phyloP scores from a whole-genome alignment of 2,888 invertebrate genomes.

The Cephus pulcher region DNA sequence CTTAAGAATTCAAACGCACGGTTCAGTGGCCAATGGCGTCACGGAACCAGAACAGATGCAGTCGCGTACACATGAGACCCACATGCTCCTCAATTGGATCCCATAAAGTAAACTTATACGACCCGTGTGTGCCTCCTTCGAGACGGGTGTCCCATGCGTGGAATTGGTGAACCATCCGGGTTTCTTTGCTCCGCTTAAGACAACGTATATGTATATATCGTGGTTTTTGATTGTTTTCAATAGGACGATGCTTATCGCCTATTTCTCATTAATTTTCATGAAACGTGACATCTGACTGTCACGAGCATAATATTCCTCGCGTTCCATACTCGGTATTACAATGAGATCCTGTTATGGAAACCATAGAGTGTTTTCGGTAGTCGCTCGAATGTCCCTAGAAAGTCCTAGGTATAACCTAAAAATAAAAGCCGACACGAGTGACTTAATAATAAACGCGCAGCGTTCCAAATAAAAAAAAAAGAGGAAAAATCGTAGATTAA shows the following conservation, averaged over 20 bases:
- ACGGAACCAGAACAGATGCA: slow-evolving; percentile 28
- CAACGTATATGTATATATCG: slow-evolving; percentile 9
- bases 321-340: neutral
- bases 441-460: neutral
- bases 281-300: neutral
- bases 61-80: slow-evolving; percentile 13
- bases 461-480: neutral
- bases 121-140: neutral
- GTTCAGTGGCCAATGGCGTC: slow-evolving; percentile 15
- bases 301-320: neutral
- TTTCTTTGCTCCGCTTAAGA: slow-evolving; percentile 9
- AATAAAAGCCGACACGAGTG: neutral
- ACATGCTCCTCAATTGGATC: slow-evolving; percentile 21
- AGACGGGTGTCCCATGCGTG: neutral
- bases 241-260: neutral
- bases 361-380: neutral
- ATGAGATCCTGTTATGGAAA: neutral
- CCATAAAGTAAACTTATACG: slow-evolving; percentile 17
- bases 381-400: neutral
- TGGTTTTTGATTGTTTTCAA: slow-evolving; percentile 31
- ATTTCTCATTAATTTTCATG: neutral
- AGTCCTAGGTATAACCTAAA: neutral
- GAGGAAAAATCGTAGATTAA: neutral
- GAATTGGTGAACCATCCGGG: slow-evolving; percentile 7
- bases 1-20: neutral